Conservation (phyloP, 2,888 invertebrate species). For the Gymnocheta viridis region DNA sequence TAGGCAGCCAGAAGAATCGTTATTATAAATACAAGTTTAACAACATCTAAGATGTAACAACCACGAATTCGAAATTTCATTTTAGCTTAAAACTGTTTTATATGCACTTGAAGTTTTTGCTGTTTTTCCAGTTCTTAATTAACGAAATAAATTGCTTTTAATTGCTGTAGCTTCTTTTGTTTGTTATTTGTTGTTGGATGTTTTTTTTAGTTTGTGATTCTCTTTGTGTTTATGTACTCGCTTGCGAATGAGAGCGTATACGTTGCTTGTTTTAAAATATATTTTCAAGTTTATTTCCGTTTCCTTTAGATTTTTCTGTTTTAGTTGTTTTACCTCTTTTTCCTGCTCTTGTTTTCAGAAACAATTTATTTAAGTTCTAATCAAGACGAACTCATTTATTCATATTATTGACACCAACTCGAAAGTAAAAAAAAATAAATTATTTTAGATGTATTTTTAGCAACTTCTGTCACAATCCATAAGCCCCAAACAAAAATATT, state of each 20-base stretch:
- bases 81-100: not conserved
- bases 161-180: not conserved
- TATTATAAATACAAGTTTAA: not conserved
- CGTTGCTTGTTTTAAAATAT: conserved; percentile 12
- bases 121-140: not conserved
- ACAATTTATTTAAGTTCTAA: too few relatives aligned
- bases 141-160: not conserved
- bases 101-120: not conserved
- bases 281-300: conserved; percentile 12
- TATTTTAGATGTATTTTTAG: too few relatives aligned
- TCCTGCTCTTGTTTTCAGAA: not conserved
- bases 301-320: conserved; percentile 6
- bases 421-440: too few relatives aligned
- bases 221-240: too few relatives aligned
- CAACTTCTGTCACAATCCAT: too few relatives aligned
- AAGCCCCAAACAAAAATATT: too few relatives aligned
- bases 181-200: not conserved
- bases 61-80: not conserved
- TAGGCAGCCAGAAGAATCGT: not conserved
- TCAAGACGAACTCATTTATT: too few relatives aligned
- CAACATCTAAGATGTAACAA: not conserved
- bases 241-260: not conserved
- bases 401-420: too few relatives aligned
- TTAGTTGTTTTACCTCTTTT: not conserved
- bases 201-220: too few relatives aligned